Evolutionary conservation across 2,888 invertebrate species (phyloP), one percentile per base, ranked within the genome.

Genomic region (Perizoma flavofasciatum): DNA sequence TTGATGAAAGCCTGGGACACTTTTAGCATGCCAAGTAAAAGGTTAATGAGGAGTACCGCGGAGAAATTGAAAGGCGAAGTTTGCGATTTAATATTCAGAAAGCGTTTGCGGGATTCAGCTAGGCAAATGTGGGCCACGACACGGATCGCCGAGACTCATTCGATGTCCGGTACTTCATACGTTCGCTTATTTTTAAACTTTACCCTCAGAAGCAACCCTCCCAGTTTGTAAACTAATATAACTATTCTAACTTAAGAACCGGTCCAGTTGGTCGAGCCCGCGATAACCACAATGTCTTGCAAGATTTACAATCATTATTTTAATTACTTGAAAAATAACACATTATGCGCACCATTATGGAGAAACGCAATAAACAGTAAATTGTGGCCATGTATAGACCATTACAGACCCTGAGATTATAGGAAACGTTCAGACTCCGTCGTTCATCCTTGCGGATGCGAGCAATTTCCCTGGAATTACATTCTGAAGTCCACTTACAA

Each of bases 111-210:
- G 80, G 82, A 83, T 86, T 83, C 78, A 82, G 75, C 85, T 83
- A 79, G 82, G 79, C 72, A 80, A 81, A 89, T 86, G 88, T 89
- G 79, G 84, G 83, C 78, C 82, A 79, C 78, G 83, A 84, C 86
- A 85, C 86, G 86, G 86, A 86, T 83, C 83, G 82, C 72, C 59
- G 64, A 77, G 72, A 72, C 72, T 74, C 77, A 79, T 74, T 74
- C 74, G 70, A 56, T 54, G 70, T 71, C 76, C 64, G 65, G 68
- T 63, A 68, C 68, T 60, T 71, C 72, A 71, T 68, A 50, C 71
- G 68, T 71, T 66, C 58, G 66, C 62, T 69, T 74, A 73, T 73
- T 73, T 61, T 69, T 60, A 63, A 71, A 68, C 61, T 54, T 50
- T 57, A 70, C 61, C 63, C 65, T 62, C 53, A 49, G 52, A 53